phyloP scores from a whole-genome alignment of 2,113 vertebrate species.

The Sebastes fasciatus region DNA sequence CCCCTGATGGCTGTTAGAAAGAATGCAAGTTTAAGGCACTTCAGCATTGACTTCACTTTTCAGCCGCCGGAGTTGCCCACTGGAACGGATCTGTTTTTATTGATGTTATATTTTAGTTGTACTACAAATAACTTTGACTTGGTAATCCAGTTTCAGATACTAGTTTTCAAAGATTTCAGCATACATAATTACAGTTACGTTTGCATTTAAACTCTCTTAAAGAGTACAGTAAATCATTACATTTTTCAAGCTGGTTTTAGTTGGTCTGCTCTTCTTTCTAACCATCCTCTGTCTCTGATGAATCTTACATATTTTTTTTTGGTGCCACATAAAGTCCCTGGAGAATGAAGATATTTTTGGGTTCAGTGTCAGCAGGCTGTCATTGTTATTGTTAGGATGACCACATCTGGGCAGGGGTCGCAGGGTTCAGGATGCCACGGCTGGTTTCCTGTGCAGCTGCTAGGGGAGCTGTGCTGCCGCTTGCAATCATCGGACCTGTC shows the following conservation, averaged over 20 bases:
- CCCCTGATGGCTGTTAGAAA: no score
- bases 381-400: constrained; percentile 48
- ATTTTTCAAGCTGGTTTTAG: not conserved
- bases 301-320: not conserved
- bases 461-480: constrained; percentile 17
- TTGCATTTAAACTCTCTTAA: not conserved
- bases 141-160: no score
- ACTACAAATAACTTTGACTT: no score
- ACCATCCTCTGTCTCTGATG: not conserved
- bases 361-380: not conserved
- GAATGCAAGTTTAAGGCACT: no score
- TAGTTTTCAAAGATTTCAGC: no score
- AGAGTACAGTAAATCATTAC: not conserved
- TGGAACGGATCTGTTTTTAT: no score
- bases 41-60: no score
- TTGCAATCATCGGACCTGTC: constrained; percentile 38
- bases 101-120: no score
- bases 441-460: constrained; percentile 71
- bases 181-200: not conserved
- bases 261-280: not conserved
- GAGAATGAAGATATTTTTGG: not conserved
- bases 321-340: not conserved
- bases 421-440: constrained; percentile 38
- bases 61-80: no score
- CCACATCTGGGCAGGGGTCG: constrained; percentile 25